Base-by-base conservation (phyloP, 2,888 invertebrate genomes). In the Abrostola tripartita region DNA sequence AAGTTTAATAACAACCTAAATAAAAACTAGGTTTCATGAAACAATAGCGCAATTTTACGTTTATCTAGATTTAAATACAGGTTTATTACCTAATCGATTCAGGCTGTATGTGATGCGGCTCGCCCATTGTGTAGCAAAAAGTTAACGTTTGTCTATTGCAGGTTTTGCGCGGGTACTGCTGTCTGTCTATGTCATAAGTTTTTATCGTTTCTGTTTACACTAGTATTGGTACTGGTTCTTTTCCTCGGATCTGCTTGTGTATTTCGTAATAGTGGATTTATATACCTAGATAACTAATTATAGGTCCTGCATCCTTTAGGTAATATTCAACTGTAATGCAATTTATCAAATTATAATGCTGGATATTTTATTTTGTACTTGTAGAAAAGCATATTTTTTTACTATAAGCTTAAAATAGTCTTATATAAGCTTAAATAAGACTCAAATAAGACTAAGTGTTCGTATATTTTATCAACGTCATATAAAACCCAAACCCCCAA, bases 11-110 rank as follows among this genome's bases (percentile, higher is more conserved):
- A 71, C 79, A 85, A 88, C 86, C 85, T 81, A 81, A 85, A 86
- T 84, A 85, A 84, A 84, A 84, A 82, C 78, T 81, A 78, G 82
- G 77, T 78, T 83, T 81, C 76, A 78, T 75, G 65, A 74, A 71
- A 79, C 84, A 88, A 88, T 90, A 89, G 83, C 78, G 90, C 83
- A 90, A 87, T 80, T 83, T 82, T 83, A 84, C 68, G 74, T 79
- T 77, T 84, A 88, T 87, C 88, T 83, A 84, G 86, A 89, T 88
- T 79, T 79, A 73, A 83, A 84, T 86, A 86, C 88, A 75, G 81
- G 89, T 88, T 85, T 81, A 84, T 90, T 90, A 86, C 86, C 65
- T 85, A 85, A 90, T 84, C 81, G 68, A 80, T 83, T 77, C 70
- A 61, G 63, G 68, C 60, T 66, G 61, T 66, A 70, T 71, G 70